Evolutionary conservation across 1,140 invertebrate species (phyloP), one percentile per base, ranked within the genome.

Genomic region (Eriosoma lanigerum): DNA sequence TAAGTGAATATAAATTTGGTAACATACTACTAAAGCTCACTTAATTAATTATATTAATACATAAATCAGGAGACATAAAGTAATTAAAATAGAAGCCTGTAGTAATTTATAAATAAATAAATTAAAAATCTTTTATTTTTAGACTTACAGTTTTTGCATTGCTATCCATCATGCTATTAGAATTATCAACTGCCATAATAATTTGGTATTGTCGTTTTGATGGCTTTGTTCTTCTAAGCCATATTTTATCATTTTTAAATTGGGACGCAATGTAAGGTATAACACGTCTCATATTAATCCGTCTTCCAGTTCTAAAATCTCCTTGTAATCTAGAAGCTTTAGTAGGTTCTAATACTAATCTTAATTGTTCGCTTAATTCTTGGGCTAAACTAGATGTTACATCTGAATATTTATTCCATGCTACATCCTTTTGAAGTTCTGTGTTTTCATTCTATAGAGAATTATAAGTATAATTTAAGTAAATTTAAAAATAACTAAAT

Each of bases 201-300:
- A 99, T 97, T 86, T 98, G 96, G 87, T 99, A 99, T 83, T 99
- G 92, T 75, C 98, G 88, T 85, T 98, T 96, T 0, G 94, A 96
- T 0, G 96, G 96, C 86, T 98, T 97, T 0, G 95, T 99, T 66
- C 98, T 87, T 64, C 97, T 88, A 82, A 99, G 84, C 98, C 98
- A 99, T 84, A 99, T 99, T 86, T 98, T 98, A 85, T 99, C 97
- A 85, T 99, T 99, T 50, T 97, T 90, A 86, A 98, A 99, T 85
- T 99, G 93, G 84, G 96, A 98, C 10, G 98, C 98, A 84, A 99
- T 98, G 86, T 99, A 99, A 0, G 96, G 94, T 84, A 99, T 98
- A 3, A 97, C 93, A 86, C 97, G 96, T 62, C 96, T 90, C 97
- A 99, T 99, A 86, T 99, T 99, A 24, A 99, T 92, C 46, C 98